Base-by-base conservation (phyloP, 2,888 invertebrate species). In the Dasypolia templi region DNA sequence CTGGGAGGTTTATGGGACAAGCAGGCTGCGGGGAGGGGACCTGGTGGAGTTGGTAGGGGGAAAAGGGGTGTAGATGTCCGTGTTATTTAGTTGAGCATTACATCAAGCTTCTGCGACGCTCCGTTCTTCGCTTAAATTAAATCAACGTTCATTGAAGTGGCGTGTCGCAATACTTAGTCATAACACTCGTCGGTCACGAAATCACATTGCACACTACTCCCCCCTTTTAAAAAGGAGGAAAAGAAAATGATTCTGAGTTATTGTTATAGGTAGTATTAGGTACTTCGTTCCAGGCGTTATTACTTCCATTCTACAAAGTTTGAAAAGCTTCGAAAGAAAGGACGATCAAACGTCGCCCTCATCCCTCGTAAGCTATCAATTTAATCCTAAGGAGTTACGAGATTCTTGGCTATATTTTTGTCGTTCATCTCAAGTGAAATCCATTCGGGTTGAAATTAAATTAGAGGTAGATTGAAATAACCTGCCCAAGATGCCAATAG, bases 61-160 rank as follows among this genome's bases (percentile, higher is more conserved):
- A 7, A 79, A 75, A 62, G 77, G 86, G 84, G 85, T 68, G 87
- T 72, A 84, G 89, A 89, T 91, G 92, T 93, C 92, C 92, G 84
- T 90, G 90, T 93, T 93, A 93, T 94, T 93, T 93, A 94, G 92
- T 92, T 92, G 90, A 91, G 91, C 91, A 92, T 94, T 94, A 93
- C 92, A 92, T 94, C 93, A 94, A 91, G 90, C 88, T 88, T 79
- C 69, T 81, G 86, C 88, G 85, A 88, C 86, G 87, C 88, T 86
- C 72, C 84, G 84, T 88, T 89, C 90, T 87, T 88, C 84, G 88
- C 81, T 90, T 86, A 92, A 93, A 94, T 94, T 94, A 93, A 93
- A 94, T 94, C 92, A 93, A 87, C 89, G 91, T 89, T 89, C 90
- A 90, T 91, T 91, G 88, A 90, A 91, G 91, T 91, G 88, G 88